Evolutionary conservation across 1,140 invertebrate genomes (phyloP), one percentile per base, ranked within the genome.

Genomic region (Epicauta chinensis): DNA sequence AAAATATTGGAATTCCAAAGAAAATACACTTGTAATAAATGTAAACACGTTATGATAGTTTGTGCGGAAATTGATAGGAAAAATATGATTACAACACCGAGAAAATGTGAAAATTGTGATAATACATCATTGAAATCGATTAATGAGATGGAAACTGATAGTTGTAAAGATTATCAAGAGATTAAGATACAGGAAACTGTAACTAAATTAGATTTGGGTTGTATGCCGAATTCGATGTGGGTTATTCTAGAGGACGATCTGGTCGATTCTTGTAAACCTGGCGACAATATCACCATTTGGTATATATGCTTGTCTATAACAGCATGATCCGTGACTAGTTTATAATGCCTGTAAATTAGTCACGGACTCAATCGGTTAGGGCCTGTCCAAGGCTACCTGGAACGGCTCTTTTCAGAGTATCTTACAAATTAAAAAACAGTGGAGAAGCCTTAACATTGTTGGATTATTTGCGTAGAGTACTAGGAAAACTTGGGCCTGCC

Each of bases 91-190:
- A 71, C 71, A 62, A 70, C 76, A 36, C 84, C 83, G 11, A 66
- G 51, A 16, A 76, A 71, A 62, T 88, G 86, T 74, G 64, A 68
- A 1, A 84, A 83, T 69, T 84, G 83, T 69, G 75, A 69, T 60
- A 71, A 75, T 62, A 72, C 70, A 11, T 77, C 70, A 45, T 75
- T 78, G 63, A 75, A 69, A 60, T 71, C 66, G 51, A 65, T 75
- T 17, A 75, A 77, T 50, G 65, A 74, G 15, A 67, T 81, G 34
- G 74, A 80, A 40, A 76, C 80, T 58, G 73, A 79, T 46, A 80
- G 85, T 64, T 91, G 82, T 65, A 82, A 82, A 58, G 91, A 95
- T 75, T 93, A 90, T 73, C 91, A 94, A 73, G 91, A 95, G 78
- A 82, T 95, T 13, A 92, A 91, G 76, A 77, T 90, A 63, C 86